phyloP scores from a whole-genome alignment of 2,113 vertebrate genomes.

The Eclectus roratus region DNA sequence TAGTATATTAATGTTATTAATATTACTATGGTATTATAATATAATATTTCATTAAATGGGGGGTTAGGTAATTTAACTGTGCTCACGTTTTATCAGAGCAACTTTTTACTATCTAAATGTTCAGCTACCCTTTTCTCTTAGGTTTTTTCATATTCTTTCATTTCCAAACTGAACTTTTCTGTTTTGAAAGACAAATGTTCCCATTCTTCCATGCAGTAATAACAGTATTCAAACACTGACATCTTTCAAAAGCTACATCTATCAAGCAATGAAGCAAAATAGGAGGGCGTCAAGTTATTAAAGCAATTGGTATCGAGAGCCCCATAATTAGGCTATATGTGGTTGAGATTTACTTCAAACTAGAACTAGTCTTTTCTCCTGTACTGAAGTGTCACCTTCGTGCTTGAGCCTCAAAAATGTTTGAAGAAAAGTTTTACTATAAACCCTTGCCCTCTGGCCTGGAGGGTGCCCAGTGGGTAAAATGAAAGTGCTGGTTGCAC shows the following conservation, averaged over 20 bases:
- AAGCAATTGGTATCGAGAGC: not conserved
- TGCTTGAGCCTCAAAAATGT: not conserved
- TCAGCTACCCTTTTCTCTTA: not conserved
- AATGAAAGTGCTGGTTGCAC: not conserved
- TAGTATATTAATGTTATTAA: not conserved
- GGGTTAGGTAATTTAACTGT: not conserved
- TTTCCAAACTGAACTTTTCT: not conserved
- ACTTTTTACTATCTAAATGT: not conserved
- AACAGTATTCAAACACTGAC: not conserved
- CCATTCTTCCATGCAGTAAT: not conserved
- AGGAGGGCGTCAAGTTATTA: not conserved
- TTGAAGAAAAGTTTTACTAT: not conserved
- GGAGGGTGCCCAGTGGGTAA: not conserved
- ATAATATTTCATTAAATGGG: not conserved
- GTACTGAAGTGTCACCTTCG: rapidly evolving
- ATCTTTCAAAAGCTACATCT: not conserved
- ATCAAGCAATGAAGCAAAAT: not conserved
- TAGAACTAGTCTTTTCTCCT: not conserved
- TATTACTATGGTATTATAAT: not conserved
- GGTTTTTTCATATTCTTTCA: not conserved
- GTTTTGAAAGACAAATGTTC: not conserved
- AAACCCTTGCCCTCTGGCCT: not conserved
- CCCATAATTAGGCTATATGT: not conserved
- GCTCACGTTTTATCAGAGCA: not conserved
- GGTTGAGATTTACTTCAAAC: not conserved